A percentile compares a stretch with the other conserved stretches of the same genome.
phyloP scores from a whole-genome alignment of 2,113 vertebrate species.

The Tachysurus fulvidraco region DNA sequence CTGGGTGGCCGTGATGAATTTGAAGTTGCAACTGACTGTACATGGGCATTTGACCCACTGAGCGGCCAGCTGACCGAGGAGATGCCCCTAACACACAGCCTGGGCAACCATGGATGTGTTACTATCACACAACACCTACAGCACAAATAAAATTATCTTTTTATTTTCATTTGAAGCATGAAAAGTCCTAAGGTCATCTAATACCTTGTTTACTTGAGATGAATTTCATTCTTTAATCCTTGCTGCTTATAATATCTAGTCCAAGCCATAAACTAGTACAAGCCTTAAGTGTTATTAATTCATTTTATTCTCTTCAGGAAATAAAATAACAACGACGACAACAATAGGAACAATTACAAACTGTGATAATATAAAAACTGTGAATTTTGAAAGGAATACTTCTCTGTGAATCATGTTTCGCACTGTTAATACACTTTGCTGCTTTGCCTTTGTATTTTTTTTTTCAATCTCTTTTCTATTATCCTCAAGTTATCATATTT shows the following conservation, averaged over 20 bases:
- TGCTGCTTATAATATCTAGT: neutral
- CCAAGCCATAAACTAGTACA: neutral
- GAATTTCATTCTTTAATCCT: neutral
- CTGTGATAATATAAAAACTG: neutral
- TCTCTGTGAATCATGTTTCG: neutral
- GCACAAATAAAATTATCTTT: neutral
- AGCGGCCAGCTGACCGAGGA: slow-evolving; percentile 63
- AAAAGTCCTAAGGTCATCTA: neutral
- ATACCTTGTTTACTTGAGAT: neutral
- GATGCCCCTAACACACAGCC: slow-evolving; percentile 65
- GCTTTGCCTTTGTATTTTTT: neutral
- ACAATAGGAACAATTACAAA: slow-evolving; percentile 11
- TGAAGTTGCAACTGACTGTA: slow-evolving; percentile 65
- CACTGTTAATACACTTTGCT: neutral
- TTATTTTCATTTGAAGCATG: neutral
- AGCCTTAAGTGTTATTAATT: neutral
- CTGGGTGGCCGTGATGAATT: slow-evolving; percentile 73
- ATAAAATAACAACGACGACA: neutral
- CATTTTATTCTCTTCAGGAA: neutral
- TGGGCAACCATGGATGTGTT: slow-evolving; percentile 78
- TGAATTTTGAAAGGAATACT: neutral
- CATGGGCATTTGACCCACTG: slow-evolving; percentile 67
- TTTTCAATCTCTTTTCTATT: neutral
- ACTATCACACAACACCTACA: slow-evolving; percentile 70
- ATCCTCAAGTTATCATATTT: neutral